Conservation (phyloP, 2,113 vertebrate species). For the Tricholaema leucomelas region DNA sequence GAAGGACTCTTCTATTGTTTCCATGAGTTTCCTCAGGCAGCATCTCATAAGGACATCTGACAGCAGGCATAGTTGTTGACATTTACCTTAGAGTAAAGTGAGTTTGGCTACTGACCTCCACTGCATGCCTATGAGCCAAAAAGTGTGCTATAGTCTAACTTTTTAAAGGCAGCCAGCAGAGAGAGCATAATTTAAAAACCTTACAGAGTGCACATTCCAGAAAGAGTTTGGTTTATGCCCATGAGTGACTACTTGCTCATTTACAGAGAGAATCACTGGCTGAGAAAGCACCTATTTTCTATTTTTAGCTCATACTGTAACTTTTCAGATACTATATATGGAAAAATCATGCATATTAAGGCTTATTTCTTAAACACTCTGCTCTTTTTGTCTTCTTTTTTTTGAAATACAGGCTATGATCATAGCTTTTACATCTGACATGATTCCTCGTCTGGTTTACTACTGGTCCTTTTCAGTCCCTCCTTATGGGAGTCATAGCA, state of each 20-base stretch:
- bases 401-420: conserved; percentile 86
- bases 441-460: conserved; percentile 94
- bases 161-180: background rate
- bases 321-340: background rate
- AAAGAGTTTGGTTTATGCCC: background rate
- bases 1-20: background rate
- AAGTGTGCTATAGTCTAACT: background rate
- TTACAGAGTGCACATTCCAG: background rate
- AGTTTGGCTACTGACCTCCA: background rate
- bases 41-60: background rate
- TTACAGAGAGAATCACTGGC: conserved; percentile 2
- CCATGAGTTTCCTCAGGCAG: background rate
- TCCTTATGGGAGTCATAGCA: conserved; percentile 77
- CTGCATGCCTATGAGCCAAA: background rate
- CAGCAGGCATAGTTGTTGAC: background rate
- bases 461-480: conserved; percentile 93
- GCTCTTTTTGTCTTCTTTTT: conserved; percentile 25
- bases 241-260: background rate
- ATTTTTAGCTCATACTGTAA: conserved; percentile 23
- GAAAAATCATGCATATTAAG: background rate
- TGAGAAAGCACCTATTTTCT: conserved; percentile 7
- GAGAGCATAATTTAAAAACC: background rate
- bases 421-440: conserved; percentile 94
- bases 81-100: background rate
- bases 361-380: background rate